Evolutionary conservation across 2,888 invertebrate species (phyloP).

Genomic region (Platycnemis pennipes): DNA sequence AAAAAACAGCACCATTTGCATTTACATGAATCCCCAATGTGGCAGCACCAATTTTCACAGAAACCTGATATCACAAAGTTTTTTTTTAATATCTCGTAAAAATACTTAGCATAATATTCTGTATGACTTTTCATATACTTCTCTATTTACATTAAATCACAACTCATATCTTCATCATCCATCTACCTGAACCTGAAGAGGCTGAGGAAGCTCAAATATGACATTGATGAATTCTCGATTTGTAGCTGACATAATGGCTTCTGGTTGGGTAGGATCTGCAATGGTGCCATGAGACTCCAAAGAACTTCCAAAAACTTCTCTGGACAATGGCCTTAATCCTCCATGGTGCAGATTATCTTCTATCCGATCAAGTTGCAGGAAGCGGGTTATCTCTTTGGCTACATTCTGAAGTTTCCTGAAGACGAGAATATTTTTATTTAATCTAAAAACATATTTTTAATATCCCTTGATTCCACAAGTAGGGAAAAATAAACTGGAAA

Average conservation of each 20-base stretch:
- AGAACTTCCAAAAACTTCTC: neutral
- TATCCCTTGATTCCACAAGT: too few relatives aligned
- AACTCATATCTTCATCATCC: neutral
- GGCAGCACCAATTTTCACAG: slow-evolving; percentile 23
- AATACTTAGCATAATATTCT: neutral
- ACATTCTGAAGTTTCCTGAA: slow-evolving; percentile 55
- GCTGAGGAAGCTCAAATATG: slow-evolving; percentile 40
- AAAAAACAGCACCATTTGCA: slow-evolving; percentile 59
- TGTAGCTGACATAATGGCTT: neutral
- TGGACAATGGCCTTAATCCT: neutral
- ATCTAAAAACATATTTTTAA: too few relatives aligned
- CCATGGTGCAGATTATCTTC: neutral
- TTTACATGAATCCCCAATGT: neutral
- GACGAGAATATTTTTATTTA: neutral
- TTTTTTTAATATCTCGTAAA: neutral
- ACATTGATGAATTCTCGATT: slow-evolving; percentile 61
- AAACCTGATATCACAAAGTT: slow-evolving; percentile 24
- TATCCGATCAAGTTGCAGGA: slow-evolving; percentile 24
- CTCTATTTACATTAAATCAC: neutral
- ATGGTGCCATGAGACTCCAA: neutral
- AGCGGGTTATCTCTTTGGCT: slow-evolving; percentile 43
- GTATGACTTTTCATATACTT: neutral
- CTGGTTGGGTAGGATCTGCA: neutral
- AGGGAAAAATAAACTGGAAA: too few relatives aligned
- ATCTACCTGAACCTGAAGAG: slow-evolving; percentile 45